Evolutionary conservation across 2,797 vertebrate species (phyloP), one percentile per base, ranked within the genome.

Genomic region (Manis pentadactyla): DNA sequence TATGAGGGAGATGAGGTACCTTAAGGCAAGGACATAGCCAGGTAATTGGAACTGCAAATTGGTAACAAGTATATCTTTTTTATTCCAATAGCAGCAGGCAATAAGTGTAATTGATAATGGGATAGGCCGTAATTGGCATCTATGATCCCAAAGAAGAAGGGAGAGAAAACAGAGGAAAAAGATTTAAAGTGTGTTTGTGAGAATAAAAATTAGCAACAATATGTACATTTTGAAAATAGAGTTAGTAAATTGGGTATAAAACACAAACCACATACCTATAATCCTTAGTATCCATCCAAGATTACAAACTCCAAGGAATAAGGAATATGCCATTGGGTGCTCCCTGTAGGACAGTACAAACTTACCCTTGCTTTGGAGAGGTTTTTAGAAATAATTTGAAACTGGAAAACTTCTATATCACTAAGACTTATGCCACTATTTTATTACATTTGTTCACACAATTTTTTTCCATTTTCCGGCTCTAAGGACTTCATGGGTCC

Each of bases 1-100:
- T 88, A 90, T 71, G 63, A 78, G 78, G 92, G 88, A 90, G 94
- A 78, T 57, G 2, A 85, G 3, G 7, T 57, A 96, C 91, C 97
- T 97, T 68, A 42, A 97, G 96, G 97, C 96, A 87, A 98, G 49
- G 66, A 59, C 97, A 96, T 97, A 97, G 73, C 95, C 98, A 98
- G 82, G 23, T 94, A 97, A 98, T 97, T 98, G 97, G 85, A 95
- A 90, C 88, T 90, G 91, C 97, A 98, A 98, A 97, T 97, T 97
- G 97, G 97, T 97, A 95, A 96, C 97, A 98, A 96, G 98, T 97
- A 98, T 96, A 95, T 66, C 90, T 96, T 97, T 98, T 97, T 94
- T 90, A 93, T 88, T 64, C 94, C 95, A 98, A 97, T 84, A 98
- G 90, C 97, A 96, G 95, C 93, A 90, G 97, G 90, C 55, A 93